These are phyloP conservation scores for Drosophila ohnishii DNA, from an alignment of 1,140 invertebrate genomes.

Conservation along the genomic window DNA sequence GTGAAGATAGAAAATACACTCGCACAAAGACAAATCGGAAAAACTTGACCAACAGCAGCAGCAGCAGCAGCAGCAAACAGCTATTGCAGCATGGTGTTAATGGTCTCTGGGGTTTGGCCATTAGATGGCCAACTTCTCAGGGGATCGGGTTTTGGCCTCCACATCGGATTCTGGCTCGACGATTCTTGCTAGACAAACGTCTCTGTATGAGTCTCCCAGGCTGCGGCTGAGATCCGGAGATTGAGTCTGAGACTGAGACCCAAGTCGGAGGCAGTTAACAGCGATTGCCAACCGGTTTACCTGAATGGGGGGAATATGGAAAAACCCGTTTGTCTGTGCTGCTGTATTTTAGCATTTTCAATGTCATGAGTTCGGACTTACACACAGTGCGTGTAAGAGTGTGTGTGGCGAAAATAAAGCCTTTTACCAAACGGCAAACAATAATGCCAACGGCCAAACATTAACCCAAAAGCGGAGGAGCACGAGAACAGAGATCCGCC, in stretches of 20 bases:
- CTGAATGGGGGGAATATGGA: conserved; percentile 32
- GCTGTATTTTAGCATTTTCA: conserved; percentile 71
- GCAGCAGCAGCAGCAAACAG: conserved; percentile 3
- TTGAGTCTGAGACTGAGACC: conserved; percentile 6
- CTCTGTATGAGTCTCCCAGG: conserved; percentile 34
- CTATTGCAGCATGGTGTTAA: conserved; percentile 54
- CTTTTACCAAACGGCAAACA: conserved; percentile 39
- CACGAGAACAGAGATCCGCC: conserved; percentile 24
- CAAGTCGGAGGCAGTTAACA: conserved; percentile 27
- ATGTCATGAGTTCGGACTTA: conserved; percentile 61
- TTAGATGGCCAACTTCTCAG: conserved; percentile 43
- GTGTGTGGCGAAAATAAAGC: conserved; percentile 26
- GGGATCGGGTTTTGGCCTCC: conserved; percentile 42
- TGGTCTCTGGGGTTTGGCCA: conserved; percentile 52
- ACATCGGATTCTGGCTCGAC: conserved; percentile 16
- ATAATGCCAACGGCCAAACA: conserved; percentile 18
- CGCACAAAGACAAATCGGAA: conserved; percentile 21
- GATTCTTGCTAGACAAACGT: conserved; percentile 64
- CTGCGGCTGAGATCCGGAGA: conserved; percentile 29
- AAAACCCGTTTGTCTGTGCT: conserved; percentile 65
- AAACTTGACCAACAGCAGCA: conserved; percentile 41
- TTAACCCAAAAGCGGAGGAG: conserved; percentile 13
- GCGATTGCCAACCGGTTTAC: conserved; percentile 56
- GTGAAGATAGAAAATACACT: conserved; percentile 6
- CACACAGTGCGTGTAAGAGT: conserved; percentile 10